Percentiles rank a stretch among this genome's conserved stretches.
phyloP scores from a whole-genome alignment of 1,140 invertebrate genomes.

The Brachionus asplanchnoidis region DNA sequence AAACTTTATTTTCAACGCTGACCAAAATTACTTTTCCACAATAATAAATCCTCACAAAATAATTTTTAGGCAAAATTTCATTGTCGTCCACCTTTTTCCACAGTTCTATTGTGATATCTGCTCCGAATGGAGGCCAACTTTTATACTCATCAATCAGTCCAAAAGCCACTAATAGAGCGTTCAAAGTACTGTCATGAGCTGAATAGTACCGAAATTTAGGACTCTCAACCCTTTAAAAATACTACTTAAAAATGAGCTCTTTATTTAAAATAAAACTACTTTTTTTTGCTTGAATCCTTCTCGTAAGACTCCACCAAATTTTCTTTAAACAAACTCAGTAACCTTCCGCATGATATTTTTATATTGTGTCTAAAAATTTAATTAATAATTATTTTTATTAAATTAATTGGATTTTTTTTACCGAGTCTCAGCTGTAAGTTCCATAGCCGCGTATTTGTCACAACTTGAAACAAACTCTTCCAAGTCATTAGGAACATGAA shows the following conservation, averaged over 20 bases:
- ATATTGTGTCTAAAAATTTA: constrained; percentile 13
- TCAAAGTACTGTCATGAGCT: constrained; percentile 36
- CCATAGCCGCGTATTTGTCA: constrained; percentile 21
- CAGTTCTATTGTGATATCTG: constrained; percentile 26
- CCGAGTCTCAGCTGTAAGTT: constrained; percentile 14
- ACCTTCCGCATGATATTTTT: constrained; percentile 34
- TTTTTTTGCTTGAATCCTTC: background rate
- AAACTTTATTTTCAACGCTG: background rate
- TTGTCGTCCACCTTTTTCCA: background rate
- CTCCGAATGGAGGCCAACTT: constrained; percentile 33
- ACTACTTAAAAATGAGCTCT: background rate
- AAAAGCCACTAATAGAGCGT: constrained; percentile 19
- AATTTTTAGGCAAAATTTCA: background rate
- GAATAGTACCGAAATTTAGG: constrained; percentile 36
- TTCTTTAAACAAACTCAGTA: constrained; percentile 17
- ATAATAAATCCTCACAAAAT: background rate
- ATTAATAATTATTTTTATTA: background rate
- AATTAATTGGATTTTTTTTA: background rate
- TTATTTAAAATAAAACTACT: background rate
- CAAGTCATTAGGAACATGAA: constrained; percentile 15
- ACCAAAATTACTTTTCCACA: background rate
- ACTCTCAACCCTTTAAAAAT: background rate
- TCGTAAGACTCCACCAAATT: background rate
- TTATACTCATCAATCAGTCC: constrained; percentile 2
- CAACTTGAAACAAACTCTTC: background rate